Conservation (phyloP, 2,797 vertebrate genomes). For the Astyanax mexicanus region DNA sequence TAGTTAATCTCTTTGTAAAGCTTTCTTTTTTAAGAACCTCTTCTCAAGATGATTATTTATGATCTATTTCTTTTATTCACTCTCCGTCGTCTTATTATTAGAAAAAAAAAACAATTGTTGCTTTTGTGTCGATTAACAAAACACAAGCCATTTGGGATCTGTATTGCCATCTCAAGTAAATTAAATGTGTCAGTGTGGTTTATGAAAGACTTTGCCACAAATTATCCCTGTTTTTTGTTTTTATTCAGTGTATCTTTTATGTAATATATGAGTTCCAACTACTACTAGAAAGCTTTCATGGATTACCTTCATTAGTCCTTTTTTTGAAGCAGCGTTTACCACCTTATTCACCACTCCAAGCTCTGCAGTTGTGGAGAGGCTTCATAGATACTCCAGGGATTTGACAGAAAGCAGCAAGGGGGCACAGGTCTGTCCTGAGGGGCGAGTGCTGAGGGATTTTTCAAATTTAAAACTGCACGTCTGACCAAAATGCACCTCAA, state of each 20-base stretch:
- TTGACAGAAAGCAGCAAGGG: neutral
- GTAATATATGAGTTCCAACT: too few species aligned
- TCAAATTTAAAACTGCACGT: constrained; percentile 5
- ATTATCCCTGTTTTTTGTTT: too few species aligned
- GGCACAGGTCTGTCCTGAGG: neutral
- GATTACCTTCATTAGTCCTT: neutral
- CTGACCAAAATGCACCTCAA: neutral
- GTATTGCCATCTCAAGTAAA: neutral
- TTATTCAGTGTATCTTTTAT: too few species aligned
- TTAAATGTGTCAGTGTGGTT: neutral
- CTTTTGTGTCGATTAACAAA: too few species aligned
- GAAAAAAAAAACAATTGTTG: too few species aligned
- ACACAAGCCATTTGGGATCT: neutral
- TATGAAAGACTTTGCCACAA: neutral
- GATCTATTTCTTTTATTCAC: neutral
- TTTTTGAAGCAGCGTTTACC: neutral
- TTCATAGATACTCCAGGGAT: neutral
- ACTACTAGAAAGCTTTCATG: too few species aligned
- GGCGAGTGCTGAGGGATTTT: neutral
- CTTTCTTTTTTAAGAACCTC: neutral
- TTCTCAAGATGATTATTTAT: neutral
- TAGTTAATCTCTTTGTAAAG: neutral
- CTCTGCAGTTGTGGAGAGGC: neutral
- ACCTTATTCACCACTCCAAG: neutral
- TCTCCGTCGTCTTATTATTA: neutral